phyloP scores from a whole-genome alignment of 2,113 vertebrate species.

The Sylvicapra grimmia region DNA sequence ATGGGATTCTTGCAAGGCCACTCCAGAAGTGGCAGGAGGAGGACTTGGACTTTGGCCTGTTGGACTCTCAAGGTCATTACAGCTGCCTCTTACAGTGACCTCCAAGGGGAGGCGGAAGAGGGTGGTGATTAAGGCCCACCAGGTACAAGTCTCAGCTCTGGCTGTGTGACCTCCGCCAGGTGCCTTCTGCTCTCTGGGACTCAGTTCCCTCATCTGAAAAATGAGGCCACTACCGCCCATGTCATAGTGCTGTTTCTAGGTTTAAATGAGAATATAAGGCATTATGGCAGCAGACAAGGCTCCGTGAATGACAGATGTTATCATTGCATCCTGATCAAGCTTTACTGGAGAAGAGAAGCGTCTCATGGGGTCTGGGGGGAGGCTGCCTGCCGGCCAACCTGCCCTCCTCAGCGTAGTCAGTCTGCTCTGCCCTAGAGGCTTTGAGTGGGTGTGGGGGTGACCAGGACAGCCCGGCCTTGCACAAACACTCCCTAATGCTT shows the following conservation, averaged over 20 bases:
- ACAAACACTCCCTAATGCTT: rapidly evolving
- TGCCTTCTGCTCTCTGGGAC: neutral
- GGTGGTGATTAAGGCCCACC: neutral
- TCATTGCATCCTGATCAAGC: too few species aligned
- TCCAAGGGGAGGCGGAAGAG: neutral
- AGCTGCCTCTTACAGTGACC: neutral
- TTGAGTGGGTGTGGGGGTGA: neutral
- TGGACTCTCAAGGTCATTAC: too few species aligned
- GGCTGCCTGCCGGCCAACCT: rapidly evolving
- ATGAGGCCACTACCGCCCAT: neutral
- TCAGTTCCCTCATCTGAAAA: neutral
- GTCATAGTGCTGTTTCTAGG: neutral
- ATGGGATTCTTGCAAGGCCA: neutral
- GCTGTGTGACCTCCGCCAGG: neutral
- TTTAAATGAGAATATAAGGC: neutral
- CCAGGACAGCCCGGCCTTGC: neutral
- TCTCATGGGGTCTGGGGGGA: neutral
- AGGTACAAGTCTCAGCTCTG: neutral
- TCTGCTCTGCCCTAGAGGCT: neutral
- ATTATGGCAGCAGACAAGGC: neutral
- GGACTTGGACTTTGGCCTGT: neutral
- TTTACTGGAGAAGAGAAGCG: neutral
- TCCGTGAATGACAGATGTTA: rapidly evolving
- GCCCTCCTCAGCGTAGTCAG: too few species aligned
- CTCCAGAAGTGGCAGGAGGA: too few species aligned